Conservation (phyloP, 1,140 invertebrate species). For the Zaprionus gabonicus region DNA sequence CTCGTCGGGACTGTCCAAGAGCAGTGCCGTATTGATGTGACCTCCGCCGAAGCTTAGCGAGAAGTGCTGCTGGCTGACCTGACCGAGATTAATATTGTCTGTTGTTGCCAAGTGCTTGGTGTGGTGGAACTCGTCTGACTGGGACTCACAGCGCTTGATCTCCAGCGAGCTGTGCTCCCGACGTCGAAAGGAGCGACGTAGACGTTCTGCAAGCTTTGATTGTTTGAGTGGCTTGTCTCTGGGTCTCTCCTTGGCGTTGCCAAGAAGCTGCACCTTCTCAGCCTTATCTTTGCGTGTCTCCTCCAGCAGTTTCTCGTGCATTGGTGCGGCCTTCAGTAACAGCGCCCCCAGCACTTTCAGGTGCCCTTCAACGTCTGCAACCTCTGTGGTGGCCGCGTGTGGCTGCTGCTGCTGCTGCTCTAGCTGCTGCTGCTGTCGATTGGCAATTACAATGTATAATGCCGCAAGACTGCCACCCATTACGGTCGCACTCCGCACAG, state of each 20-base stretch:
- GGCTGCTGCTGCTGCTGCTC: constrained; percentile 8
- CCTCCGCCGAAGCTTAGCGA: constrained; percentile 70
- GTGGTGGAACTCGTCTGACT: constrained; percentile 45
- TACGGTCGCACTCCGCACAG: constrained; percentile 55
- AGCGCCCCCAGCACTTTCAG: constrained; percentile 16
- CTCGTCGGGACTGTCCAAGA: constrained; percentile 80
- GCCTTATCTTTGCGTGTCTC: constrained; percentile 68
- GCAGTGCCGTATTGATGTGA: constrained; percentile 75
- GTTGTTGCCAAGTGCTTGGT: background rate
- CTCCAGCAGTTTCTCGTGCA: constrained; percentile 82
- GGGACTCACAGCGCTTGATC: constrained; percentile 58
- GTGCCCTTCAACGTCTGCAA: constrained; percentile 17
- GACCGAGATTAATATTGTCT: constrained; percentile 46
- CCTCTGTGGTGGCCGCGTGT: constrained; percentile 2
- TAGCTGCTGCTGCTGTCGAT: constrained; percentile 37
- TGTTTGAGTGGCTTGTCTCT: constrained; percentile 66
- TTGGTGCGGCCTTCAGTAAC: constrained; percentile 38
- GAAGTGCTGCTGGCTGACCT: constrained; percentile 36
- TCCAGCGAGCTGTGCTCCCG: constrained; percentile 75
- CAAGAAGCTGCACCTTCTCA: constrained; percentile 70
- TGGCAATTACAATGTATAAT: constrained; percentile 70
- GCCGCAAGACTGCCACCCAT: constrained; percentile 83
- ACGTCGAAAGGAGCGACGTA: constrained; percentile 76
- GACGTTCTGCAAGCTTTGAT: constrained; percentile 73
- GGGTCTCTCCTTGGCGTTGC: constrained; percentile 63